Base-by-base conservation (phyloP, 1,140 invertebrate genomes). In the Leptoteleia sp. region DNA sequence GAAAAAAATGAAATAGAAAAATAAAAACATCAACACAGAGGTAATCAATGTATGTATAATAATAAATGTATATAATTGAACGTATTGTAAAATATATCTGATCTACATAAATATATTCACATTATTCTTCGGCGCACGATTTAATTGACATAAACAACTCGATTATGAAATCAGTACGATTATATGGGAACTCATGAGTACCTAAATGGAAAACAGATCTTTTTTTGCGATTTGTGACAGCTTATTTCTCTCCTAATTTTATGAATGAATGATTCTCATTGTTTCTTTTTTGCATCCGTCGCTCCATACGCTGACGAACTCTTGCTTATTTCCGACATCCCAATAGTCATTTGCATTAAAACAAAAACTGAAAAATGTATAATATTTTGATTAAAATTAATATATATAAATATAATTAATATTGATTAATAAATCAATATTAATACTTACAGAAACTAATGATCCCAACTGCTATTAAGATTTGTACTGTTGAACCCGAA, bases 281-380 rank as follows among this genome's bases (percentile, higher is more conserved):
- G 81, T 61, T 61, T 57, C 70, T 84, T 85, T 27, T 82, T 83
- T 6, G 62, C 52, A 4, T 85, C 79, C 0, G 67, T 87, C 35
- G 89, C 86, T 17, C 95, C 95, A 84, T 96, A 96, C n/a, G 76
- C 31, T 27, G 93, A 94, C 8, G 95, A 96, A 35, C 93, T 92
- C 85, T 95, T 95, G 80, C 93, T 95, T 72, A 96, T 95, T 86
- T 96, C 93, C 0, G 95, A 95, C 91, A 94, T 93, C 76, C 93
- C 93, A 71, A 97, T 95, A 40, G 94, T 92, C 88, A 94, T 93
- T 76, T 94, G 92, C 87, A 96, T 92, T 7, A 95, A 87, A 52
- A 94, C 85, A 82, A 93, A 95, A 90, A 95, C 95, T 96, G 91
- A 37, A 77, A 76, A 54, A 27, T 25, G 22, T 25, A 3, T 25